phyloP scores from a whole-genome alignment of 1,140 invertebrate genomes.

The Campoletis sonorensis region DNA sequence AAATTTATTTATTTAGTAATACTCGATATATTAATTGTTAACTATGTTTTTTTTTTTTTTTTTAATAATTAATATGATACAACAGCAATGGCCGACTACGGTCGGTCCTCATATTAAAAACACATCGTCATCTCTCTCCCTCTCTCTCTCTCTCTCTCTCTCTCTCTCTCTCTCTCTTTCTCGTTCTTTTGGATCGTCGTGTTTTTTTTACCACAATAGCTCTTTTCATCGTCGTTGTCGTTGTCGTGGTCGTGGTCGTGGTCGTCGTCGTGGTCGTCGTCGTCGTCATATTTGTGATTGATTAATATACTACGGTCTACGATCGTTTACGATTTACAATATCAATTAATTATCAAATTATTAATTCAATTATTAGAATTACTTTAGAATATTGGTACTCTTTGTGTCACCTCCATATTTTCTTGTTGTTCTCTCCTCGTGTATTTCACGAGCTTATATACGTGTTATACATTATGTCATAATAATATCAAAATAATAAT shows the following conservation, averaged over 20 bases:
- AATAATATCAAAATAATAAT: neutral
- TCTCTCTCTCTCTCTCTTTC: no score
- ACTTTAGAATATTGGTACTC: slow-evolving; percentile 78
- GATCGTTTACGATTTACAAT: slow-evolving; percentile 75
- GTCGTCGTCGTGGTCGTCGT: no score
- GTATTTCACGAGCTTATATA: slow-evolving; percentile 19
- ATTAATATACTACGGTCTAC: slow-evolving; percentile 73
- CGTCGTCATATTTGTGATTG: slow-evolving; percentile 46
- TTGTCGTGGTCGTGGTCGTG: slow-evolving; percentile 54
- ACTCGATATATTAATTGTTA: slow-evolving; percentile 54
- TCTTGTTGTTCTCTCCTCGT: slow-evolving; percentile 27
- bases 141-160: slow-evolving; percentile 57
- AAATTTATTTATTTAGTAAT: slow-evolving; percentile 42
- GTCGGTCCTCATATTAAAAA: slow-evolving; percentile 64
- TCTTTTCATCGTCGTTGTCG: slow-evolving; percentile 39
- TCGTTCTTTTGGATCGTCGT: slow-evolving; percentile 49
- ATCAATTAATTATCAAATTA: no score
- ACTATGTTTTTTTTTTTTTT: slow-evolving; percentile 46
- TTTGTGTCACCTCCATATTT: slow-evolving; percentile 60
- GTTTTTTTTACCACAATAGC: neutral
- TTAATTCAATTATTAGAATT: slow-evolving; percentile 77
- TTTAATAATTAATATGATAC: slow-evolving; percentile 55
- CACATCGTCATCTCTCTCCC: no score
- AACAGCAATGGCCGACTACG: slow-evolving; percentile 54
- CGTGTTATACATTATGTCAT: slow-evolving; percentile 21